Conservation (phyloP, 1,140 invertebrate genomes). For the Vanessa tameamea region DNA sequence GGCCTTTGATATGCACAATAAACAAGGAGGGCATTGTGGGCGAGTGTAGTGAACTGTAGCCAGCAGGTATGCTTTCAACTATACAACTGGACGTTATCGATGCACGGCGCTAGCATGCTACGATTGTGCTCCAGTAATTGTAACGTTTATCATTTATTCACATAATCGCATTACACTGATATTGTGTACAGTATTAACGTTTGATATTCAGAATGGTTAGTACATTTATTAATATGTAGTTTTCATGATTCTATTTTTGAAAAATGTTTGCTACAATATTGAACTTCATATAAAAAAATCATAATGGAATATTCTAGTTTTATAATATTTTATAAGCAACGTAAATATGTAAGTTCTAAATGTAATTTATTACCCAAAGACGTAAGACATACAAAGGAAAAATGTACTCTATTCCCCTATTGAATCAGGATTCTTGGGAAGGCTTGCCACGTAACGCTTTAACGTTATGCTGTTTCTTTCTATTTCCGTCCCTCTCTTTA, state of each 20-base stretch:
- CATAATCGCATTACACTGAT: constrained; percentile 7
- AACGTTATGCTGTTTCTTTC: not conserved
- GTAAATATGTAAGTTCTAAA: not conserved
- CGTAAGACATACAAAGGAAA: constrained; percentile 1
- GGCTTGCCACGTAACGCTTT: constrained; percentile 5
- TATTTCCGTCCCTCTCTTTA: too few species aligned
- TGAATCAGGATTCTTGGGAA: constrained; percentile 10
- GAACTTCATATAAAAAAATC: too few species aligned
- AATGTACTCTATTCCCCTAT: constrained; percentile 3
- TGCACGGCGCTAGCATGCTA: not conserved
- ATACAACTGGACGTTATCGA: constrained; percentile 25
- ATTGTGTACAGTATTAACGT: not conserved
- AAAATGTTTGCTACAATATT: too few species aligned
- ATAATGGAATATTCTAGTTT: too few species aligned
- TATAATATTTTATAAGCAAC: too few species aligned
- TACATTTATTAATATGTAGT: too few species aligned
- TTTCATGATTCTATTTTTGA: too few species aligned
- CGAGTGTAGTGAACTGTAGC: constrained; percentile 48
- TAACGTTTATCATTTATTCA: constrained; percentile 19
- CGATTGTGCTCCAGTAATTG: constrained; percentile 27
- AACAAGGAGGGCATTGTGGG: constrained; percentile 50
- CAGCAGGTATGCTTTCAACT: constrained; percentile 33
- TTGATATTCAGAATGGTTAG: not conserved
- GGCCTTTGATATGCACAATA: constrained; percentile 62
- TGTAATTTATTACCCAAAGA: not conserved